Base-by-base conservation (phyloP, 2,113 vertebrate genomes). In the Micromys minutus region DNA sequence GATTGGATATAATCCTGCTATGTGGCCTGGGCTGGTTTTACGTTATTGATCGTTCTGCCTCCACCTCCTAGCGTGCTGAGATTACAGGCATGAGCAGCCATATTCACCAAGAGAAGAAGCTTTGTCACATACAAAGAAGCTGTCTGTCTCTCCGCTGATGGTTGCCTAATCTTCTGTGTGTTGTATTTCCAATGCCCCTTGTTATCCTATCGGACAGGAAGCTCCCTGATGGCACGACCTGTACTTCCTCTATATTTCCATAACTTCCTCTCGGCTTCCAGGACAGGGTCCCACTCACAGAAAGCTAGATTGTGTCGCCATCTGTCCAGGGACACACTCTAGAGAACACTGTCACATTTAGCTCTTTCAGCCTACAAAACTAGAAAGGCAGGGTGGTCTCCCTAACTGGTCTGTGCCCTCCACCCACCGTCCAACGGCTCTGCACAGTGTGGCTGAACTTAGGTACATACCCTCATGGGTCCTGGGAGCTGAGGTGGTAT, bases 401-500 rank as follows among this genome's bases (percentile, higher is more conserved):
- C 77, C 72, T 61, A 12, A 17, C 36, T 0, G 39, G 65, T 31
- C 45, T 36, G 67, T 1, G 15, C 34, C 34, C 75, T 61, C 39
- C 31, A 0, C 4, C 26, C 89, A 39, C 42, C 45, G 39, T 24
- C 10, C n/a, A 45, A 42, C 0, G 3, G 17, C 67, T 75, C 42
- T 7, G 39, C 59, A n/a, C 42, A 31, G 21, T 26, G 19, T 36
- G 65, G 36, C 67, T 31, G 1, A 26, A 47, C 75, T 84, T 75
- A 76, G 45, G 45, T 50, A 71, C 42, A 55, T 1, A 0, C 17
- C 34, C 31, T 11, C 67, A 0, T 13, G 36, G n/a, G 34, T 85
- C 36, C 22, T 21, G 0, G 1, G 10, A 22, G 85, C 9, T 29
- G 4, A 45, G 52, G 59, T 1, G 47, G 2, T 16, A 69, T 8